Percentiles rank a stretch among this genome's conserved stretches.
Conservation (phyloP, 2,888 invertebrate genomes). For the Sesia apiformis region DNA sequence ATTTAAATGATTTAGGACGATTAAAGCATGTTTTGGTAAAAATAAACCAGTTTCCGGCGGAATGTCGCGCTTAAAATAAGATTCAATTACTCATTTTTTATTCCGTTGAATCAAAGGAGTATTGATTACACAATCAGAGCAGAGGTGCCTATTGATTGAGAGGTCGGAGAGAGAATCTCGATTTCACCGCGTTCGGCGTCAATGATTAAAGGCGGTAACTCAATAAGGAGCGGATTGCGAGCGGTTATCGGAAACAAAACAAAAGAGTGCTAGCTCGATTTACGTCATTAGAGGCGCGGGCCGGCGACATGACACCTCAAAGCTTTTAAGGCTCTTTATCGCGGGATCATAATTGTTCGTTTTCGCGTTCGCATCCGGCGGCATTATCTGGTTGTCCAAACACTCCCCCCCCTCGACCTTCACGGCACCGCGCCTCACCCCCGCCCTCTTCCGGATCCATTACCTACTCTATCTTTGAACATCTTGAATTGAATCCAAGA, state of each 20-base stretch:
- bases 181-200: constrained; percentile 22
- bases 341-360: constrained; percentile 30
- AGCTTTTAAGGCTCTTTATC: constrained; percentile 29
- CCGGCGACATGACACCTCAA: constrained; percentile 24
- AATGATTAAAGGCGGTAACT: constrained; percentile 61
- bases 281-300: constrained; percentile 53
- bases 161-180: constrained; percentile 21
- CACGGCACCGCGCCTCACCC: constrained; percentile 4
- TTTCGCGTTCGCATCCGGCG: constrained; percentile 39
- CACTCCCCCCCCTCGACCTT: constrained; percentile 18
- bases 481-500: constrained; percentile 2
- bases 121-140: constrained; percentile 52
- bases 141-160: constrained; percentile 8
- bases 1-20: no score
- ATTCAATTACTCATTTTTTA: constrained; percentile 46
- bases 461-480: constrained; percentile 18
- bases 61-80: constrained; percentile 12
- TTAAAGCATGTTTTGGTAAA: no score
- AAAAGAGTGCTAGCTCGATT: constrained; percentile 54
- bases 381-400: constrained; percentile 53
- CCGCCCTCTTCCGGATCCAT: constrained; percentile 27
- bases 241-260: constrained; percentile 13
- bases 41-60: no score
- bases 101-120: constrained; percentile 49
- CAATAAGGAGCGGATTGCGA: constrained; percentile 52